Evolutionary conservation across 2,888 invertebrate species (phyloP), one percentile per base, ranked within the genome.

Genomic region (Phalera bucephala): DNA sequence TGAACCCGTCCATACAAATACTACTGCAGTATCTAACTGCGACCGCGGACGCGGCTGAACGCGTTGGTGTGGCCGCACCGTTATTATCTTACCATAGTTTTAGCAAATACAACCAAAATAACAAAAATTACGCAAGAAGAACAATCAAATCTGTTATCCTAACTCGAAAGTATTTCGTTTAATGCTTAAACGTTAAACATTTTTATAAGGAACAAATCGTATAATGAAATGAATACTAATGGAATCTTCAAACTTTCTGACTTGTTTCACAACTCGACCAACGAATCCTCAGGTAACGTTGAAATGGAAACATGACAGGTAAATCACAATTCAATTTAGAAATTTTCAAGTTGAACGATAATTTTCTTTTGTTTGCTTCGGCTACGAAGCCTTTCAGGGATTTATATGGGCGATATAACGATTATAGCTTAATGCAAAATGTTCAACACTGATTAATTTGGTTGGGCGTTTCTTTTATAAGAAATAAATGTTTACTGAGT

Each of bases 201-300:
- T 36, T 36, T 36, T 21, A n/a, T 36, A 14, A 21, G 20, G 14
- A 21, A 31, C 36, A 39, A 40, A 28, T 40, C 21, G 35, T 15
- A 35, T 42, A 45, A 43, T 49, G 31, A 40, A 42, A 49, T 49
- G 47, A 47, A 52, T 48, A 45, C 45, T 47, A 47, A 52, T 45
- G 43, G 39, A 32, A 40, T 13, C 36, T 43, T 21, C 28, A 29
- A 47, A 46, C 33, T 46, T 50, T 26, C 38, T 32, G 33, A 36
- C 32, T 42, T 40, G 21, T 33, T 40, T 30, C 12, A 10, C 27
- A 34, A 40, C 38, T 44, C 36, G 33, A 6, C 9, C 22, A 22
- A 17, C 6, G 17, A 30, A 35, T 27, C 29, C 4, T 14, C 31
- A 38, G 40, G 44, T 37, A 35, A 14, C 10, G 29, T 4, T 2